Conservation (phyloP, 2,888 invertebrate species). For the Pristionchus maxplancki region DNA sequence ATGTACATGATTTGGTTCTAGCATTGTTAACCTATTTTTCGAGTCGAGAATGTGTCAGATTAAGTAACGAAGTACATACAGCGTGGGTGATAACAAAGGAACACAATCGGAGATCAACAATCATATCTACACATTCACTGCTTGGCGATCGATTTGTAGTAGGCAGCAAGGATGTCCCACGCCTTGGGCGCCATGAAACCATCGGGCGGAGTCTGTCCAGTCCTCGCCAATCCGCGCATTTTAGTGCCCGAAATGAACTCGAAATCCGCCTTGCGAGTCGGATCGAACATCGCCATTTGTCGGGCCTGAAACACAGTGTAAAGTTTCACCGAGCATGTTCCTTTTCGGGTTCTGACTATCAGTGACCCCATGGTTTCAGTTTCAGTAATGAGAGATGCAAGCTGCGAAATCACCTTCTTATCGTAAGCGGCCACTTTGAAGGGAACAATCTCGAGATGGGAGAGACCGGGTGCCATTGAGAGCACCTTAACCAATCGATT, state of each 20-base stretch:
- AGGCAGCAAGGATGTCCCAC: conserved; percentile 82
- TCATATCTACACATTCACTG: too few species aligned
- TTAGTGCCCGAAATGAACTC: conserved; percentile 89
- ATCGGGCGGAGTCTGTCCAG: conserved; percentile 91
- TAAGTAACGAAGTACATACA: too few species aligned
- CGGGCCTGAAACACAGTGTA: conserved; percentile 52
- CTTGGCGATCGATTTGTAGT: conserved; percentile 60
- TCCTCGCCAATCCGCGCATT: conserved; percentile 90
- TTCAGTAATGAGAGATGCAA: too few species aligned
- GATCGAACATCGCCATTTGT: conserved; percentile 87
- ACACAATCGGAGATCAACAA: too few species aligned
- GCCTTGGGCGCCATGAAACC: conserved; percentile 98
- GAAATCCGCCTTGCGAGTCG: conserved; percentile 87
- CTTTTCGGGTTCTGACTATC: too few species aligned
- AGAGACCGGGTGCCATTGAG: conserved; percentile 93
- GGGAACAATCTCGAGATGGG: conserved; percentile 93
- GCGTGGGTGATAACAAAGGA: too few species aligned
- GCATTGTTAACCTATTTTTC: too few species aligned
- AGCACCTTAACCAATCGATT: conserved; percentile 81
- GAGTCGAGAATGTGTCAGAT: too few species aligned
- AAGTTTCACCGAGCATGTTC: background rate
- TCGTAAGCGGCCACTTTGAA: conserved; percentile 99
- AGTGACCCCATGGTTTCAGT: too few species aligned
- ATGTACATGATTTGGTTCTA: too few species aligned
- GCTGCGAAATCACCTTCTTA: conserved; percentile 83